phyloP scores from a whole-genome alignment of 1,140 invertebrate genomes.

The Trichonephila inaurata region DNA sequence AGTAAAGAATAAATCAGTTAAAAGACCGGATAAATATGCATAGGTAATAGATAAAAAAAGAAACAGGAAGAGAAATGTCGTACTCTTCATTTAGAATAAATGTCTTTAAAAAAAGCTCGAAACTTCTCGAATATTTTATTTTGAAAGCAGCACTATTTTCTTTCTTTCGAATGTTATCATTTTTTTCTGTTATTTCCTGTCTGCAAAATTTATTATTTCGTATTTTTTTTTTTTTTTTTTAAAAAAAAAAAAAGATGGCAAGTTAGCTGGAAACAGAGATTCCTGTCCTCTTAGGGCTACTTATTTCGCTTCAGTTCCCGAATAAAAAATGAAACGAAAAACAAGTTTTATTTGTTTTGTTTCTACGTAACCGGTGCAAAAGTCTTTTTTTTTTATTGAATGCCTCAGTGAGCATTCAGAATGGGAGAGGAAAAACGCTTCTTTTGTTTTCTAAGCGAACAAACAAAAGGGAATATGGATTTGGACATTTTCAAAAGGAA shows the following conservation, averaged over 20 bases:
- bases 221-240: conserved; percentile 24
- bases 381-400: conserved; percentile 37
- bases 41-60: not conserved
- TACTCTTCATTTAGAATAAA: conserved; percentile 35
- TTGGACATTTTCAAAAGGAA: conserved; percentile 56
- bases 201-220: conserved; percentile 51
- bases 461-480: conserved; percentile 71
- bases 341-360: conserved; percentile 67
- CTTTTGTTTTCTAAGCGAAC: conserved; percentile 72
- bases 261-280: conserved; percentile 73
- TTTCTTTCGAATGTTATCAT: conserved; percentile 11
- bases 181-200: not conserved
- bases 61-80: not conserved
- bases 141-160: conserved; percentile 11
- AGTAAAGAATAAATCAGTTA: not conserved
- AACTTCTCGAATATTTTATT: conserved; percentile 36
- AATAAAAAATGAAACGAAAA: conserved; percentile 60
- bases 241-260: conserved; percentile 54
- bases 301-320: conserved; percentile 71
- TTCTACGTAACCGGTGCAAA: conserved; percentile 73
- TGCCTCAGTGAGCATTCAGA: conserved; percentile 65
- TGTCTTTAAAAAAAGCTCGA: conserved; percentile 11
- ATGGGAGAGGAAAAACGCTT: conserved; percentile 56
- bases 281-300: conserved; percentile 74
- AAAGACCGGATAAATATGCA: not conserved